Percentiles rank a stretch among this genome's conserved stretches.
Evolutionary conservation across 2,888 invertebrate genomes (phyloP).

Genomic region (Drosophila setosimentum): DNA sequence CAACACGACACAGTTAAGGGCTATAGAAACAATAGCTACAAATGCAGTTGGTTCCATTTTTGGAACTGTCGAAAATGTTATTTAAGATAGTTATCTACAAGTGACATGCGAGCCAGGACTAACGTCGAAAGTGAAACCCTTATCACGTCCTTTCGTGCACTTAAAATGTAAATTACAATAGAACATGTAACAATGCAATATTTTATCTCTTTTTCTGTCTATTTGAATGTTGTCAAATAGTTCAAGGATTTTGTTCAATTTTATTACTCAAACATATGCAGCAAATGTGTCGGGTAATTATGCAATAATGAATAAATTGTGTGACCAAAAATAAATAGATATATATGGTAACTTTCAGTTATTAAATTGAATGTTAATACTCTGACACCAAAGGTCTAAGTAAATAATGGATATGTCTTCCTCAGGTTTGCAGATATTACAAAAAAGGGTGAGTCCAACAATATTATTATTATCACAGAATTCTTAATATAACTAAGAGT

Average conservation of each 20-base stretch:
- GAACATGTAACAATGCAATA: not conserved
- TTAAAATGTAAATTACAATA: not conserved
- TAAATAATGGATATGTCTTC: not conserved
- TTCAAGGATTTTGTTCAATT: not conserved
- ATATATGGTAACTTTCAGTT: not conserved
- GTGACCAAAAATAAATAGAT: not conserved
- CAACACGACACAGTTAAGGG: not conserved
- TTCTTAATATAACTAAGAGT: not conserved
- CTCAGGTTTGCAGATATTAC: rapidly evolving
- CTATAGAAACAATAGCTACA: not conserved
- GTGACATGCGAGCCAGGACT: not conserved
- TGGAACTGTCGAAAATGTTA: not conserved
- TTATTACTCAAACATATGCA: not conserved
- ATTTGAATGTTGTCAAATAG: not conserved
- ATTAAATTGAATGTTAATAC: not conserved
- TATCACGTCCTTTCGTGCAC: not conserved
- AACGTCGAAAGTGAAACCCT: not conserved
- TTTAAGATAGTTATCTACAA: not conserved
- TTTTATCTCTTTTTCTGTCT: not conserved
- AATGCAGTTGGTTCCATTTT: not conserved
- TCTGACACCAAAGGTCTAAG: not conserved
- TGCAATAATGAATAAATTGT: not conserved
- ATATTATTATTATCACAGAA: not conserved
- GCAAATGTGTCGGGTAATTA: not conserved
- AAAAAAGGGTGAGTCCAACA: not conserved